Conservation (phyloP, 2,797 vertebrate species). For the Apogon talboti region DNA sequence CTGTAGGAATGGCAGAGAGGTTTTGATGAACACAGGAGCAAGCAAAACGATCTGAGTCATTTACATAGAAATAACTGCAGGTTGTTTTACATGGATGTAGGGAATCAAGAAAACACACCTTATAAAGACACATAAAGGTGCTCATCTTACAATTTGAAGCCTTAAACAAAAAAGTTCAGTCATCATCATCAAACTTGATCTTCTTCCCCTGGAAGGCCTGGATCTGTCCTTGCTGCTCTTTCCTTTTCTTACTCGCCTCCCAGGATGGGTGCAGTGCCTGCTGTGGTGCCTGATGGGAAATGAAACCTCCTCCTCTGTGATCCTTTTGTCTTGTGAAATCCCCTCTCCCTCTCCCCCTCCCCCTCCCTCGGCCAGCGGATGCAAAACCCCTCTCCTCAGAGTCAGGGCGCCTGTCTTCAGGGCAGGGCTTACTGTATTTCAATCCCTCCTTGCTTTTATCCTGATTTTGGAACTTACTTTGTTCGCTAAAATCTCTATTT, state of each 20-base stretch:
- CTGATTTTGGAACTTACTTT: slow-evolving; percentile 59
- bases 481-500: slow-evolving; percentile 41
- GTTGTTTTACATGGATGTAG: too few species aligned
- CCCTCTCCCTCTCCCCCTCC: slow-evolving; percentile 52
- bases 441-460: slow-evolving; percentile 24
- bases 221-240: slow-evolving; percentile 92
- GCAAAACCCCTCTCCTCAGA: slow-evolving; percentile 29
- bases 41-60: too few species aligned
- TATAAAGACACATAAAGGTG: too few species aligned
- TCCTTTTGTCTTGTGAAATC: slow-evolving; percentile 54
- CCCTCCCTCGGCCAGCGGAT: slow-evolving; percentile 73
- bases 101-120: too few species aligned
- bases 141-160: too few species aligned
- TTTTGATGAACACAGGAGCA: too few species aligned
- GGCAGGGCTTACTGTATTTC: slow-evolving; percentile 29
- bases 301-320: slow-evolving; percentile 54
- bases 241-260: slow-evolving; percentile 94
- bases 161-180: slow-evolving; percentile 64
- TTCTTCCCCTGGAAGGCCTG: slow-evolving; percentile 94
- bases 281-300: slow-evolving; percentile 65
- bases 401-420: slow-evolving; percentile 1
- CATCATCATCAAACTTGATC: slow-evolving; percentile 91
- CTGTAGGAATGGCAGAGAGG: too few species aligned
- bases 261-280: slow-evolving; percentile 94
- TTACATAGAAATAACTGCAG: too few species aligned